These are phyloP conservation scores for Mythimna impura DNA, from an alignment of 2,888 invertebrate genomes.

Conservation along the genomic window DNA sequence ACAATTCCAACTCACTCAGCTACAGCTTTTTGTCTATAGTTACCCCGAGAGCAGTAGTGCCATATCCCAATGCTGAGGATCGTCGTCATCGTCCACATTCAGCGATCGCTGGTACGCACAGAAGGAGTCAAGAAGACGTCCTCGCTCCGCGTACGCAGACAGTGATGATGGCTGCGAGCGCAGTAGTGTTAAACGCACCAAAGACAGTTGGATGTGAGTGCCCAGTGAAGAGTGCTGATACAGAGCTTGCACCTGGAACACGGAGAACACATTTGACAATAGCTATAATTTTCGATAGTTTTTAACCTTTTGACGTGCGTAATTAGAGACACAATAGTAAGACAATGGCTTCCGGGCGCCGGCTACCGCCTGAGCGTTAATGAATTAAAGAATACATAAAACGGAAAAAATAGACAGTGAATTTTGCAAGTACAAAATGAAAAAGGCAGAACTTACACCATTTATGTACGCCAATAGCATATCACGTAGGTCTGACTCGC, in stretches of 20 bases:
- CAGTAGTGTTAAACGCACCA: constrained; percentile 93
- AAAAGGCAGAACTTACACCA: constrained; percentile 88
- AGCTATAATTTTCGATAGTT: constrained; percentile 14
- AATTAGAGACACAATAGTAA: too few species aligned
- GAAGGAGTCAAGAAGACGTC: constrained; percentile 93
- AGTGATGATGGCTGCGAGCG: constrained; percentile 91
- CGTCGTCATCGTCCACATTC: constrained; percentile 92
- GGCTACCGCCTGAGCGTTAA: too few species aligned
- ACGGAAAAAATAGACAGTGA: background rate
- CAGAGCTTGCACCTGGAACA: constrained; percentile 93
- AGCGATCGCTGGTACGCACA: constrained; percentile 92
- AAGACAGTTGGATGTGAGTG: constrained; percentile 91
- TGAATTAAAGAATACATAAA: background rate
- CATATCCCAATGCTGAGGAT: constrained; percentile 95
- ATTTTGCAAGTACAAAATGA: background rate
- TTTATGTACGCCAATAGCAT: constrained; percentile 95
- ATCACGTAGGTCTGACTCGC: constrained; percentile 92
- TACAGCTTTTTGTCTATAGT: constrained; percentile 52
- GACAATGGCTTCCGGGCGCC: too few species aligned
- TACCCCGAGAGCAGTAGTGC: constrained; percentile 94
- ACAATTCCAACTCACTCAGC: constrained; percentile 8
- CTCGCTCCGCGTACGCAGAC: constrained; percentile 92
- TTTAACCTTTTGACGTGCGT: too few species aligned
- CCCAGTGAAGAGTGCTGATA: constrained; percentile 94
- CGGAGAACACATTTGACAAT: constrained; percentile 39